These are phyloP conservation scores for Drosophila kepulauana DNA, from an alignment of 1,140 invertebrate genomes.

Conservation along the genomic window DNA sequence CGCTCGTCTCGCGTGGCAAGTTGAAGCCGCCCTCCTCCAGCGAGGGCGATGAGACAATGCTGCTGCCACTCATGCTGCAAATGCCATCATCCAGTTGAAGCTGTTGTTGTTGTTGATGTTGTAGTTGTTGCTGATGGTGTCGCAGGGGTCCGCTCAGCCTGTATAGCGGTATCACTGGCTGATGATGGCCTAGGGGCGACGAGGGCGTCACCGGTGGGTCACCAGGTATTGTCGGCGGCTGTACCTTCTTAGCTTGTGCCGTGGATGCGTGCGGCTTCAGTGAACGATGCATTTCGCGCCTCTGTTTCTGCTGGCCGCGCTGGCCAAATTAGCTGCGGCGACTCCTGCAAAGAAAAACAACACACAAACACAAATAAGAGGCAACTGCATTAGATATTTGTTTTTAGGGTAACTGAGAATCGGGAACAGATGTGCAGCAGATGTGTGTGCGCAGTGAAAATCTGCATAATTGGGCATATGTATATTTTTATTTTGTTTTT, in stretches of 20 bases:
- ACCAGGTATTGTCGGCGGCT: slow-evolving; percentile 92
- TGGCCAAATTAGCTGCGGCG: slow-evolving; percentile 59
- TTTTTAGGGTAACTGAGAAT: slow-evolving; percentile 17
- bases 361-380: slow-evolving; percentile 10
- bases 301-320: slow-evolving; percentile 31
- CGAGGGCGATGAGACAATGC: slow-evolving; percentile 85
- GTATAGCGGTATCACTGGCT: slow-evolving; percentile 86
- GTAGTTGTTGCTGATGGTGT: slow-evolving; percentile 50
- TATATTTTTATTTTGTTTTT: slow-evolving; percentile 42
- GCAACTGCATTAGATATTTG: slow-evolving; percentile 43
- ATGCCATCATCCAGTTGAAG: slow-evolving; percentile 69
- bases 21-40: slow-evolving; percentile 84
- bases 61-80: slow-evolving; percentile 79
- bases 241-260: slow-evolving; percentile 91
- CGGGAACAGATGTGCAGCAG: slow-evolving; percentile 69
- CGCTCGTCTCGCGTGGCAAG: slow-evolving; percentile 80
- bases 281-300: slow-evolving; percentile 89
- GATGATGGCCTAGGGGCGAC: slow-evolving; percentile 85
- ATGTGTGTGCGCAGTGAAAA: slow-evolving; percentile 57
- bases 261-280: slow-evolving; percentile 88
- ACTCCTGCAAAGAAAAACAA: slow-evolving; percentile 52
- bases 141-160: slow-evolving; percentile 70
- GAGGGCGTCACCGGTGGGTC: slow-evolving; percentile 87
- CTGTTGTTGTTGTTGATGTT: slow-evolving; percentile 49
- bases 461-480: slow-evolving; percentile 81